Base-by-base conservation (phyloP, 2,888 invertebrate species). In the Drosophila paramelanica region DNA sequence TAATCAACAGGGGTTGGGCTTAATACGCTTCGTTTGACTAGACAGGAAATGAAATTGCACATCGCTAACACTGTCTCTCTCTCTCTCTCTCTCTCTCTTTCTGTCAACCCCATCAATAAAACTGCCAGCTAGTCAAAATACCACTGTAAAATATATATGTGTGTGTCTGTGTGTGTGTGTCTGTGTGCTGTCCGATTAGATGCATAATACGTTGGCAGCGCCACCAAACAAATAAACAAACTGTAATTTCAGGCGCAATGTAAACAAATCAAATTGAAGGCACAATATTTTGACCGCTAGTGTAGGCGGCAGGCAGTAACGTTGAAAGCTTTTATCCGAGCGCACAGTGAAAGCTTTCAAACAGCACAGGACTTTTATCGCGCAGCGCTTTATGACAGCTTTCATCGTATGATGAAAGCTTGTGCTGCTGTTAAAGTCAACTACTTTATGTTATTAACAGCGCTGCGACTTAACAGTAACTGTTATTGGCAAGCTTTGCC, bases 41-140 rank as follows among this genome's bases (percentile, higher is more conserved):
- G 68, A 78, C 82, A 88, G 88, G 85, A 81, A 85, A 85, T 87
- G 67, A 65, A 79, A 77, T 73, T 68, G 68, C 83, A 71, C 64
- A 41, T 36, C 13, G 36, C 13, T 13, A 13, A 36, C 13, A 65
- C 25, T 62, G 17, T 25, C 45, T 31, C 11, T 25, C 43, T 42
- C 17, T 45, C 23, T 38, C 31, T 36, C 53, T 31, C 46, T 13
- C 41, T 42, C 33, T 55, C 23, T 36, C 33, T 33, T 33, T 11
- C 11, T 3, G 11, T 36, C 25, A 3, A 7, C 36, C 10, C 10
- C 42, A 60, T 25, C 14, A 43, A 49, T 42, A 41, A 42, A 53
- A 46, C 41, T 58, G 77, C 73, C 55, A 77, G 59, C 73, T 71
- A 71, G 77, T 39, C 62, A 43, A 50, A 66, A 55, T 57, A 36